Evolutionary conservation across 2,113 vertebrate species (phyloP), one percentile per base, ranked within the genome.

Genomic region (Girardinichthys multiradiatus): DNA sequence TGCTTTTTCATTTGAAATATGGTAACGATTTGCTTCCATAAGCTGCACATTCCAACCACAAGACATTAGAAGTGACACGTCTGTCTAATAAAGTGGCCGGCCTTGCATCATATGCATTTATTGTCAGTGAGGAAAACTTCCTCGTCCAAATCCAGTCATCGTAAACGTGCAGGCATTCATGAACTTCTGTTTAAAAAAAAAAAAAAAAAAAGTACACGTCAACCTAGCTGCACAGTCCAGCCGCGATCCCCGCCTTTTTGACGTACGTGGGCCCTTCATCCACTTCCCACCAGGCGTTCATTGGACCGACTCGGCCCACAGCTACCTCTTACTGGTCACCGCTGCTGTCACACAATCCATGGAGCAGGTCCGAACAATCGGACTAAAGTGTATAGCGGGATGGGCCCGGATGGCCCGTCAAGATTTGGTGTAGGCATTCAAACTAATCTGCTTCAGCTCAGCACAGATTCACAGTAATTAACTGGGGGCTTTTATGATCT

Each of bases 141-240:
- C 83, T 81, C 48, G 77, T 86, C 26, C 15, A 45, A 66, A 39
- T 28, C 10, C 3, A 48, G 61, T 59, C 60, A 51, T 42, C 39
- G 31, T 37, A 51, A 64, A 74, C 17, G 60, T 21, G 45, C 9
- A 74, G 48, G 39, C 1, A 71, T 61, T 57, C 45, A 66, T 81
- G 26, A 79, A 87, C 81, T 80, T 85, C 59, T 37, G 74, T 37
- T n/a, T n/a, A n/a, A n/a, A n/a, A n/a, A n/a, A n/a, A n/a, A n/a
- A n/a, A n/a, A n/a, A n/a, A n/a, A n/a, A n/a, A n/a, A 29, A 29
- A 59, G 94, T 95, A 95, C 94, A 95, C 94, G 94, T 95, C 93
- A 92, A 92, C 93, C 89, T 89, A 95, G 78, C 80, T 7, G 74
- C 86, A 63, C 35, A 72, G 30, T 63, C 30, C 57, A 31, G 4